phyloP scores from a whole-genome alignment of 2,113 vertebrate species.

The Corydoras sp. region DNA sequence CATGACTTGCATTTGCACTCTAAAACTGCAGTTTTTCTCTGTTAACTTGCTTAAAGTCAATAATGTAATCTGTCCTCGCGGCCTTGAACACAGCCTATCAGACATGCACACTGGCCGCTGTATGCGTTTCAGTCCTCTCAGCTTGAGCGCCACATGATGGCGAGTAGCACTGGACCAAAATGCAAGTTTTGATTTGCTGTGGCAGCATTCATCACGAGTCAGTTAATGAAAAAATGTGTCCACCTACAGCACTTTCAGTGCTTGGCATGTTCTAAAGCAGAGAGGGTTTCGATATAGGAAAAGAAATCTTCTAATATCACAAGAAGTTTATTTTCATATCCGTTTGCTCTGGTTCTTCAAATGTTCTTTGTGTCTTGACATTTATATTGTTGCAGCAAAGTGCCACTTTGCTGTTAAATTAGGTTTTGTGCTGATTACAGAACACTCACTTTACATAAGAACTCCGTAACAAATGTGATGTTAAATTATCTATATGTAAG shows the following conservation, averaged over 20 bases:
- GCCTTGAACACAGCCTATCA: too few relatives aligned
- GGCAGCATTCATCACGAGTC: too few relatives aligned
- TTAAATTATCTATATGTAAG: slow-evolving; percentile 53
- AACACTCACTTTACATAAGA: too few relatives aligned
- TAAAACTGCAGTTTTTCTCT: too few relatives aligned
- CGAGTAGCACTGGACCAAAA: not conserved
- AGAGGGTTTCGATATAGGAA: not conserved
- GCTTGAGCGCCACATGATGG: not conserved
- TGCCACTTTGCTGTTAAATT: slow-evolving; percentile 1
- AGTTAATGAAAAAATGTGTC: too few relatives aligned
- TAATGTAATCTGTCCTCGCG: too few relatives aligned
- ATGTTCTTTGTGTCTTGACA: not conserved
- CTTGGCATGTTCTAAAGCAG: not conserved
- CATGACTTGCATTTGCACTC: too few relatives aligned
- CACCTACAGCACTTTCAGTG: not conserved
- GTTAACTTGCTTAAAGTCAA: too few relatives aligned
- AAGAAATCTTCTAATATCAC: not conserved
- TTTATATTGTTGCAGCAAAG: not conserved
- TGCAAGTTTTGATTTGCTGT: too few relatives aligned
- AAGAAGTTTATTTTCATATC: not conserved
- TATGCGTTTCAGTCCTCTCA: not conserved
- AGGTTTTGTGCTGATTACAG: slow-evolving; percentile 4
- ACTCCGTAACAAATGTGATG: slow-evolving; percentile 38
- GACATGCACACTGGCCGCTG: not conserved
- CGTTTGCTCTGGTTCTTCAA: not conserved